A percentile compares a stretch with the other conserved stretches of the same genome.
Conservation (phyloP, 2,888 invertebrate genomes). For the Athalia rosae region DNA sequence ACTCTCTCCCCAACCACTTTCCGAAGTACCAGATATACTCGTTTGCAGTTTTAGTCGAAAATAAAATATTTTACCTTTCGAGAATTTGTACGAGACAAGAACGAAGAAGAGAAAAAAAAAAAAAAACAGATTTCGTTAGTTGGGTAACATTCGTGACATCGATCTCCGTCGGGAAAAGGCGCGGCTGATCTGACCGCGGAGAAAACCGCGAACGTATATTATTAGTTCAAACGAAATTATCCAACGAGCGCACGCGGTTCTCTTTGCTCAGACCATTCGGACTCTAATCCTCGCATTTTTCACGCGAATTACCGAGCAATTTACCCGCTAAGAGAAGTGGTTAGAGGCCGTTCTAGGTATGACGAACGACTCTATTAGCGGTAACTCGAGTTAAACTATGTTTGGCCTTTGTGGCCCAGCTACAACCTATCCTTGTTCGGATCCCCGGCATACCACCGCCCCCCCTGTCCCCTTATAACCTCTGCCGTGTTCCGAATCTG, state of each 20-base stretch:
- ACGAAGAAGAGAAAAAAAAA: too few relatives aligned
- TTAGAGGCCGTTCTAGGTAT: slow-evolving; percentile 48
- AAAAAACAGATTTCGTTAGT: too few relatives aligned
- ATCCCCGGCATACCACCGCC: too few relatives aligned
- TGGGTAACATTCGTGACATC: too few relatives aligned
- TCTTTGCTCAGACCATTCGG: slow-evolving; percentile 29
- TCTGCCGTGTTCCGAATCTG: slow-evolving; percentile 18
- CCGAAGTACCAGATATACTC: background rate
- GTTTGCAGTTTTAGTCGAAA: slow-evolving; percentile 1
- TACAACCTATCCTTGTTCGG: slow-evolving; percentile 30
- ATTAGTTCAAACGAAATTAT: slow-evolving; percentile 19
- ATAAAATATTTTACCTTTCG: background rate
- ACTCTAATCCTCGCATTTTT: slow-evolving; percentile 56
- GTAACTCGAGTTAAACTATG: slow-evolving; percentile 59
- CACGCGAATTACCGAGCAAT: slow-evolving; percentile 60
- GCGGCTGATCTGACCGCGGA: slow-evolving; percentile 12
- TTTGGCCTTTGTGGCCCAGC: slow-evolving; percentile 56
- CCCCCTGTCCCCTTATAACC: background rate
- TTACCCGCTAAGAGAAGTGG: slow-evolving; percentile 51
- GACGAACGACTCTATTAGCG: slow-evolving; percentile 61
- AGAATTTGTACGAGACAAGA: too few relatives aligned
- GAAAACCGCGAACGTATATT: background rate
- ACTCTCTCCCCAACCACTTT: background rate
- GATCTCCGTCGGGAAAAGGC: background rate
- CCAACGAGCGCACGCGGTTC: background rate